phyloP scores from a whole-genome alignment of 2,888 invertebrate genomes.

The Eumacrocentrus americanus region DNA sequence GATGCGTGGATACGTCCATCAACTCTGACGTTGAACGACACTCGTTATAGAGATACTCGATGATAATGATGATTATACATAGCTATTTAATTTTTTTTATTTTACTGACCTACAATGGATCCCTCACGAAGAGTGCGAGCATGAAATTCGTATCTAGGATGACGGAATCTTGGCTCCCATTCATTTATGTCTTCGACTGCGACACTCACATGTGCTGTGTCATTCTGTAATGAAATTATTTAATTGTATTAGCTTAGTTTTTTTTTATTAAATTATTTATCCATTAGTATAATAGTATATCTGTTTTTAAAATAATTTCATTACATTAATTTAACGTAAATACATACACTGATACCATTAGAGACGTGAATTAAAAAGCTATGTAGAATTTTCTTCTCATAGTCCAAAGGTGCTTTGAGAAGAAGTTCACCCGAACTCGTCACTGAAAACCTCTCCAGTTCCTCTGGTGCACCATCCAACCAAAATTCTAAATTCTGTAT shows the following conservation, averaged over 20 bases:
- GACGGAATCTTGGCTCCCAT: constrained; percentile 90
- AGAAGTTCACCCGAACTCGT: constrained; percentile 81
- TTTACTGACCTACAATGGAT: constrained; percentile 51
- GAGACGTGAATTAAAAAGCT: constrained; percentile 82
- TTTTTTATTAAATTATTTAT: not conserved
- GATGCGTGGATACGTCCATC: no score
- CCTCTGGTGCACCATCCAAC: constrained; percentile 74
- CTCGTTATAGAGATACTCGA: no score
- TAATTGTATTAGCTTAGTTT: no score
- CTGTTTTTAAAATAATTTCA: not conserved
- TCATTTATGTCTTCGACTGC: constrained; percentile 88
- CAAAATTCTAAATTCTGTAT: constrained; percentile 73
- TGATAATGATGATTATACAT: no score
- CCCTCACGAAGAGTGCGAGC: constrained; percentile 53
- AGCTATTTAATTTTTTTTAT: not conserved
- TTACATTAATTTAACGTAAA: constrained; percentile 3
- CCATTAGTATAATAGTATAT: no score
- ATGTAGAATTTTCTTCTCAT: constrained; percentile 75
- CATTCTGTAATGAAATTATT: constrained; percentile 69
- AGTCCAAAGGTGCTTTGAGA: constrained; percentile 77
- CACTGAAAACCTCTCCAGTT: constrained; percentile 77
- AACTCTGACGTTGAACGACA: no score
- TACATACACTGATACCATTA: constrained; percentile 74
- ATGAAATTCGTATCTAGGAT: constrained; percentile 84
- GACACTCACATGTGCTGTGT: constrained; percentile 81